These are phyloP conservation scores for Alca torda DNA, from an alignment of 2,797 vertebrate species.

Conservation along the genomic window DNA sequence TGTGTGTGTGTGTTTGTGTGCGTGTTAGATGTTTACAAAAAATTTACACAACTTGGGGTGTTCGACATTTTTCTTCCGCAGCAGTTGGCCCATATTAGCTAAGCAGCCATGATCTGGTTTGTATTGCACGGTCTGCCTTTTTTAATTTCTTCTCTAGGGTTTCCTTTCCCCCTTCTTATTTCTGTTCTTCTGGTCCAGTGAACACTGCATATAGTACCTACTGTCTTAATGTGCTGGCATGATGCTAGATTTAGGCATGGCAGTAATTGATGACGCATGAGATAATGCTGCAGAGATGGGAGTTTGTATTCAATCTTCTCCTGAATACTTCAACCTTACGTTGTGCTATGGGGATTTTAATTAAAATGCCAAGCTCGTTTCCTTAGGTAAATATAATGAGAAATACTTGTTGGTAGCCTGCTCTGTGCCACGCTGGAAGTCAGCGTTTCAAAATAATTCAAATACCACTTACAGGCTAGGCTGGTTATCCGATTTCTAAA, in stretches of 20 bases:
- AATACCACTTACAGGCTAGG: neutral
- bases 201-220: slow-evolving; percentile 99
- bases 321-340: slow-evolving; percentile 42
- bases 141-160: slow-evolving; percentile 87
- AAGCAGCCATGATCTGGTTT: slow-evolving; percentile 99
- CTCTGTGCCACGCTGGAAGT: slow-evolving; percentile 15
- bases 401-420: neutral
- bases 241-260: slow-evolving; percentile 99
- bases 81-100: slow-evolving; percentile 99
- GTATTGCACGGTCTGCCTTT: slow-evolving; percentile 99
- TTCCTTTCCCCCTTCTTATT: slow-evolving; percentile 85
- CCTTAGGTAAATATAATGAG: slow-evolving; percentile 28
- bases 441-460: slow-evolving; percentile 31
- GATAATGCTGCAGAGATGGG: slow-evolving; percentile 98
- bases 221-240: slow-evolving; percentile 99
- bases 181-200: slow-evolving; percentile 96
- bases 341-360: slow-evolving; percentile 1
- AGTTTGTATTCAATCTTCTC: slow-evolving; percentile 58
- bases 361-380: slow-evolving; percentile 56
- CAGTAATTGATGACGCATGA: slow-evolving; percentile 94
- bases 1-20: slow-evolving; percentile 81
- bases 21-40: slow-evolving; percentile 88
- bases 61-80: slow-evolving; percentile 99
- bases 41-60: slow-evolving; percentile 99
- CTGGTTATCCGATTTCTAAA: neutral